Evolutionary conservation across 2,888 invertebrate species (phyloP).

Genomic region (Drosophila engyochracea): DNA sequence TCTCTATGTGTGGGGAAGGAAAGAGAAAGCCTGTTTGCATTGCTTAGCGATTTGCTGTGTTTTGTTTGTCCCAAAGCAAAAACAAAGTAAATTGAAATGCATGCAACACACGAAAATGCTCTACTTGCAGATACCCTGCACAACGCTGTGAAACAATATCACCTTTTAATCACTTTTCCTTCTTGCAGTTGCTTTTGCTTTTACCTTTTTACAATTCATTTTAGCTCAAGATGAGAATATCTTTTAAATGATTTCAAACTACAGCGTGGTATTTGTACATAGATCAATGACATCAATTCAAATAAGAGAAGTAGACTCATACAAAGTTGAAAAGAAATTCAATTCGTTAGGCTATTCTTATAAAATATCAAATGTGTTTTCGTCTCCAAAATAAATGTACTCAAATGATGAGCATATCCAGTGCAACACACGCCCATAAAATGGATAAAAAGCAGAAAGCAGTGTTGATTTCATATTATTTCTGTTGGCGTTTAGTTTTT

Average conservation of each 20-base stretch:
- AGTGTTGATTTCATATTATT: constrained; percentile 63
- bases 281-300: background rate
- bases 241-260: background rate
- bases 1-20: background rate
- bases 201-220: background rate
- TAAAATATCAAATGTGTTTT: background rate
- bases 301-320: too few relatives aligned
- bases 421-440: background rate
- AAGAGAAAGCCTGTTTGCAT: constrained; percentile 57
- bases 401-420: background rate
- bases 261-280: background rate
- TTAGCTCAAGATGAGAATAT: background rate
- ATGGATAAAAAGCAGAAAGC: constrained; percentile 11
- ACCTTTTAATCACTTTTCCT: background rate
- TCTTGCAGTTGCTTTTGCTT: background rate
- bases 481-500: background rate
- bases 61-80: constrained; percentile 42
- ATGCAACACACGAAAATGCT: background rate
- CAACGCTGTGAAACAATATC: background rate
- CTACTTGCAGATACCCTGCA: constrained; percentile 15
- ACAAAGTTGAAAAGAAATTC: too few relatives aligned
- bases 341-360: too few relatives aligned
- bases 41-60: constrained; percentile 68
- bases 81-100: constrained; percentile 9
- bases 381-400: background rate